A percentile compares a stretch with the other conserved stretches of the same genome.
These are phyloP conservation scores for Loriculus beryllinus DNA, from an alignment of 2,797 vertebrate species.

Conservation along the genomic window DNA sequence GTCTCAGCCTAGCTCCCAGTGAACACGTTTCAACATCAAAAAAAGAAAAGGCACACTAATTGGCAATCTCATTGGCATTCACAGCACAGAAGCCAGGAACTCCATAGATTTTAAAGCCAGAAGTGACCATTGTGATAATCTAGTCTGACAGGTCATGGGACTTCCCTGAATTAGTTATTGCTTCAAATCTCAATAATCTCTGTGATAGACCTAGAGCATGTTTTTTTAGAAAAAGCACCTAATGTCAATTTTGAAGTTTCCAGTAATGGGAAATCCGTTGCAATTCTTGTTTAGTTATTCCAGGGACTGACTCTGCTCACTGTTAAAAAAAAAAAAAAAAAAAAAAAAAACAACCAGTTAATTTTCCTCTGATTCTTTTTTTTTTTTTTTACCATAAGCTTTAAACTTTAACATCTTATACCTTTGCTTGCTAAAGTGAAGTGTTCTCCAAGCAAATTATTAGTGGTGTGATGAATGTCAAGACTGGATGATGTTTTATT, in stretches of 20 bases:
- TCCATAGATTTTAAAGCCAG: conserved; percentile 49
- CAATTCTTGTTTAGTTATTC: background rate
- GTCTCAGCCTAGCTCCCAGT: conserved; percentile 25
- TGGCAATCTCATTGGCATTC: conserved; percentile 69
- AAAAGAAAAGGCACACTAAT: conserved; percentile 32
- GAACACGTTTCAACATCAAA: conserved; percentile 19
- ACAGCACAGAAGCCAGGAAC: conserved; percentile 26
- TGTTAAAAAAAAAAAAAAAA: background rate
- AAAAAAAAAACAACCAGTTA: background rate
- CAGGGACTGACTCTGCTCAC: background rate
- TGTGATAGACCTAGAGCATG: background rate
- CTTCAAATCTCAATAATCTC: background rate
- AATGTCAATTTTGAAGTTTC: background rate
- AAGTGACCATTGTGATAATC: conserved; percentile 57
- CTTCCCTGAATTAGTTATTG: conserved; percentile 39
- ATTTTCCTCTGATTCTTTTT: background rate
- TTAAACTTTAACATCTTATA: background rate
- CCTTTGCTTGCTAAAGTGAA: background rate
- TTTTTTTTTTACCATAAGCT: background rate
- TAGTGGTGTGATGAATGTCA: background rate
- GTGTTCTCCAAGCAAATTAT: background rate
- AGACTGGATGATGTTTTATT: background rate
- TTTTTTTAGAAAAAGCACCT: background rate
- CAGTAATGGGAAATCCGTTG: background rate
- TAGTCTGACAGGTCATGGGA: conserved; percentile 38